Evolutionary conservation across 2,888 invertebrate genomes (phyloP), one percentile per base, ranked within the genome.

Genomic region (Salpingus planirostris): DNA sequence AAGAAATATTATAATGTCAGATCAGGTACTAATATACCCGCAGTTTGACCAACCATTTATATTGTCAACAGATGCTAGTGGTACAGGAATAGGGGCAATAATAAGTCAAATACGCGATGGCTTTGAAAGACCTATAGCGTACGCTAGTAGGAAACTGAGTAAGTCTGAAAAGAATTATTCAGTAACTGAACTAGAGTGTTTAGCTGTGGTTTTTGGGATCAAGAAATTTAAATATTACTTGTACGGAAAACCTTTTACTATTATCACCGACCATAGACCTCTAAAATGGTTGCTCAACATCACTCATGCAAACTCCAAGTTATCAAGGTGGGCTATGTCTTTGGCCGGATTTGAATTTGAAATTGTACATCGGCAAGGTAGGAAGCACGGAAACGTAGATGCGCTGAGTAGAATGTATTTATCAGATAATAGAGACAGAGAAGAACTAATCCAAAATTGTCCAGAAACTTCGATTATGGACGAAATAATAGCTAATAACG

Each of bases 21-120:
- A 28, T 4, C 6, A n/a, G n/a, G 2, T 28, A 1, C 5, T 21
- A 11, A 3, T 3, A 2, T 28, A 21, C 11, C 11, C 27, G 7
- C 15, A 27, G 6, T 27, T 15, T 15, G 12, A 3, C 3, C n/a
- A 15, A 27, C 27, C 27, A 3, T 27, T 27, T n/a, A n/a, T 15
- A 2, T 15, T 27, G 5, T 3, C 15, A n/a, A 27, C 27, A 3
- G 27, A 27, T 11, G 27, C 15, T 3, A 10, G 10, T 27, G 4
- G 11, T 2, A 2, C 3, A 2, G 18, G 10, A 2, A 4, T 27
- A 5, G 27, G 15, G 2, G 27, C 15, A 6, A 15, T 27, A 7
- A 10, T 27, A 3, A 10, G 10, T 3, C 27, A 27, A 27, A 11
- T 5, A 2, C 2, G 3, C 3, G 15, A 8, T 3, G 28, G 21